Conservation (phyloP, 2,113 vertebrate genomes). For the Malurus cyaneus region DNA sequence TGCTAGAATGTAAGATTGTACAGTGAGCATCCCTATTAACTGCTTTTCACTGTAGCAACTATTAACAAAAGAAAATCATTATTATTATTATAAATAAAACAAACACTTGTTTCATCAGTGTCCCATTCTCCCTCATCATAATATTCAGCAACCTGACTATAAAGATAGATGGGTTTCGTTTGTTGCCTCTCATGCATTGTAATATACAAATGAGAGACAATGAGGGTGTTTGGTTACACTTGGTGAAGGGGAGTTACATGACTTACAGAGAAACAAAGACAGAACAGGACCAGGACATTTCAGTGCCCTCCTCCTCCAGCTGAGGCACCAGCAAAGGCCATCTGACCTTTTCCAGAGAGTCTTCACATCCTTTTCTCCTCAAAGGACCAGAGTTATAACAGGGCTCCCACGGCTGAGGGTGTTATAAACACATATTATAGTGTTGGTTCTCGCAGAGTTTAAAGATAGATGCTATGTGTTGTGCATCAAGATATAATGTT, state of each 20-base stretch:
- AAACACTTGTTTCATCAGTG: not conserved
- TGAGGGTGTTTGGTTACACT: not conserved
- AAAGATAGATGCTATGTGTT: too few relatives aligned
- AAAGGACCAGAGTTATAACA: not conserved
- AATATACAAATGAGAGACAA: not conserved
- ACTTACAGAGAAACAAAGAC: not conserved
- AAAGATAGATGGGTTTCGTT: not conserved
- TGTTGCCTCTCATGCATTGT: not conserved
- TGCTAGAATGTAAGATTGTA: not conserved
- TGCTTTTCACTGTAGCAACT: not conserved
- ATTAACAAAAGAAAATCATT: not conserved
- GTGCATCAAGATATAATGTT: too few relatives aligned
- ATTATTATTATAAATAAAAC: not conserved
- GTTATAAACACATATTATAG: too few relatives aligned
- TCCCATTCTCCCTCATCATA: not conserved
- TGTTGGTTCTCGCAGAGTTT: too few relatives aligned
- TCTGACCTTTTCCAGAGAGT: not conserved
- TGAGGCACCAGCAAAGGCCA: not conserved
- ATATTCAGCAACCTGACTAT: not conserved
- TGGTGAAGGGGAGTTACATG: fast-evolving
- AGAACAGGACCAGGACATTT: not conserved
- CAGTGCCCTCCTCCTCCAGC: not conserved
- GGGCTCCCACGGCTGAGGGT: not conserved
- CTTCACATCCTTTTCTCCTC: not conserved
- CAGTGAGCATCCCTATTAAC: not conserved